Percentiles rank a stretch among this genome's conserved stretches.
phyloP scores from a whole-genome alignment of 2,797 vertebrate genomes.

The Xiphorhynchus erythropygius region DNA sequence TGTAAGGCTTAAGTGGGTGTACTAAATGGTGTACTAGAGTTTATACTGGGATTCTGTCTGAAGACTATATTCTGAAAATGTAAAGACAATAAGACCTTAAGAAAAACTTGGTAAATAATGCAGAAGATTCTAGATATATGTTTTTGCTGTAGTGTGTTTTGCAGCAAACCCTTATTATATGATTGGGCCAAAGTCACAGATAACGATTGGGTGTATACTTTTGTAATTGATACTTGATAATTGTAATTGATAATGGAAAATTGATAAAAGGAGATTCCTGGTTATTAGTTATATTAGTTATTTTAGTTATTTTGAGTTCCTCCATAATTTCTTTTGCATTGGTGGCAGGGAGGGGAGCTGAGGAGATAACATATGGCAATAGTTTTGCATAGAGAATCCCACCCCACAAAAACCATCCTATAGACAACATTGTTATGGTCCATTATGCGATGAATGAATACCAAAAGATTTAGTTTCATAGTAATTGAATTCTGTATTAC shows the following conservation, averaged over 20 bases:
- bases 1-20: neutral
- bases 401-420: neutral
- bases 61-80: neutral
- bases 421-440: neutral
- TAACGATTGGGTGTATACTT: neutral
- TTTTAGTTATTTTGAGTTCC: neutral
- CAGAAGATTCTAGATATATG: neutral
- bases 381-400: neutral
- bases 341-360: rapidly evolving
- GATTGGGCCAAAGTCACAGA: neutral
- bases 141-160: neutral
- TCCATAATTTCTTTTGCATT: neutral
- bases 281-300: neutral
- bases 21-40: neutral
- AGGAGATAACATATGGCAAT: neutral
- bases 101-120: neutral
- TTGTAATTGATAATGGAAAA: neutral
- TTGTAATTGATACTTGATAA: neutral
- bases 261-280: neutral
- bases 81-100: neutral
- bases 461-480: neutral
- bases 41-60: neutral
- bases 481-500: neutral
- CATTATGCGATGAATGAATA: neutral
- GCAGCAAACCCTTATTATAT: neutral